phyloP scores from a whole-genome alignment of 2,797 vertebrate species.

The Lepilemur septentrionalis region DNA sequence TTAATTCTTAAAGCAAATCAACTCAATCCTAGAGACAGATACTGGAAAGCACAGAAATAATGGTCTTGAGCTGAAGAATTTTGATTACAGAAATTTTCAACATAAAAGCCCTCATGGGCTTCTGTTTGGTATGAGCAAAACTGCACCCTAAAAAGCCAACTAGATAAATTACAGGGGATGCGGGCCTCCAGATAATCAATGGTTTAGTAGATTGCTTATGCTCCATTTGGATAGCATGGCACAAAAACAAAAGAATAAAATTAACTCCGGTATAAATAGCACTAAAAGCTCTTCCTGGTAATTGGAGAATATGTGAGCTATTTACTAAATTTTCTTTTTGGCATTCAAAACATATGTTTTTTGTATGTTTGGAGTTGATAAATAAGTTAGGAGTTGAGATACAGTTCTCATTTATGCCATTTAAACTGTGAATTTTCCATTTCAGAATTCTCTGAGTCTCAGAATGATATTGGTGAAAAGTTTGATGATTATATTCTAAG shows the following conservation, averaged over 20 bases:
- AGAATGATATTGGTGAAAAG: not conserved
- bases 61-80: not conserved
- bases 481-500: not conserved
- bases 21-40: not conserved
- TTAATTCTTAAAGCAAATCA: not conserved
- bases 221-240: not conserved
- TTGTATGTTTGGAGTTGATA: not conserved
- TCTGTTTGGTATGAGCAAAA: not conserved
- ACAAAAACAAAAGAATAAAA: not conserved
- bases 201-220: not conserved
- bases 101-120: not conserved
- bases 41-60: not conserved
- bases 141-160: not conserved
- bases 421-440: slow-evolving; percentile 25
- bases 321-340: not conserved
- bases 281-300: not conserved
- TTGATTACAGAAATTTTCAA: not conserved
- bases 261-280: not conserved
- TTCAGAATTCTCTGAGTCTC: not conserved
- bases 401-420: not conserved
- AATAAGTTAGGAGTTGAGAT: not conserved
- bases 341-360: not conserved
- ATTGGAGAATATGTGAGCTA: not conserved
- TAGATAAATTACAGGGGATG: not conserved
- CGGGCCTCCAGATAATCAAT: not conserved